These are phyloP conservation scores for Ophion slaviceki DNA, from an alignment of 2,888 invertebrate genomes.

Conservation along the genomic window DNA sequence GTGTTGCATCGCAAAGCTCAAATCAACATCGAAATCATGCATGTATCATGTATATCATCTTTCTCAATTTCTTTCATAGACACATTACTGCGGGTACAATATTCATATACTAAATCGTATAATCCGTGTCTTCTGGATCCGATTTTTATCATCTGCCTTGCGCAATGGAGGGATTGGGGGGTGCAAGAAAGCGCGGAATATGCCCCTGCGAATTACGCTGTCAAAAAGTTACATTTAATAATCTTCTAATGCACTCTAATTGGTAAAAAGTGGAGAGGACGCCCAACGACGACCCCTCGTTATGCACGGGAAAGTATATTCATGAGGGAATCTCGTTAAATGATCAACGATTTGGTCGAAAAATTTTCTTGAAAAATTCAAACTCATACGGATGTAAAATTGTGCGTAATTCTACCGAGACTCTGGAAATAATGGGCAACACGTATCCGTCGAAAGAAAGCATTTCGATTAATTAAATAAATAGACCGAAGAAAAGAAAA, in stretches of 20 bases:
- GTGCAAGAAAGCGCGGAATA: neutral
- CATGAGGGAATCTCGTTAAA: conserved; percentile 11
- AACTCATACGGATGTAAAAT: conserved; percentile 4
- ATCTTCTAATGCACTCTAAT: neutral
- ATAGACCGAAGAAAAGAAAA: conserved; percentile 19
- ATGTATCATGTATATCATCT: conserved; percentile 67
- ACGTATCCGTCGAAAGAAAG: conserved; percentile 84
- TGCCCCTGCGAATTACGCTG: neutral
- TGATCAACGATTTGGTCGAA: neutral
- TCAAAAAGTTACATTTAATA: neutral
- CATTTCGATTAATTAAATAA: neutral
- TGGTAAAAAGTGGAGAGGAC: conserved; percentile 2
- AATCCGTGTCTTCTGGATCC: conserved; percentile 12
- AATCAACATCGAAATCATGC: conserved; percentile 80
- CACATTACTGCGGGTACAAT: conserved; percentile 63
- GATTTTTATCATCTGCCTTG: conserved; percentile 20
- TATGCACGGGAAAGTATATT: neutral
- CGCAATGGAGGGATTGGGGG: neutral
- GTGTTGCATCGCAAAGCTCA: conserved; percentile 57
- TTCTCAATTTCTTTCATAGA: conserved; percentile 45
- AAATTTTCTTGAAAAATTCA: neutral
- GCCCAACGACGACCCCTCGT: neutral
- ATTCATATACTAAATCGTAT: conserved; percentile 42
- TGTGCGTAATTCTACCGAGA: neutral
- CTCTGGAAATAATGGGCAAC: conserved; percentile 84